Evolutionary conservation across 2,797 vertebrate genomes (phyloP).

Genomic region (Pseudochromis fuscus): DNA sequence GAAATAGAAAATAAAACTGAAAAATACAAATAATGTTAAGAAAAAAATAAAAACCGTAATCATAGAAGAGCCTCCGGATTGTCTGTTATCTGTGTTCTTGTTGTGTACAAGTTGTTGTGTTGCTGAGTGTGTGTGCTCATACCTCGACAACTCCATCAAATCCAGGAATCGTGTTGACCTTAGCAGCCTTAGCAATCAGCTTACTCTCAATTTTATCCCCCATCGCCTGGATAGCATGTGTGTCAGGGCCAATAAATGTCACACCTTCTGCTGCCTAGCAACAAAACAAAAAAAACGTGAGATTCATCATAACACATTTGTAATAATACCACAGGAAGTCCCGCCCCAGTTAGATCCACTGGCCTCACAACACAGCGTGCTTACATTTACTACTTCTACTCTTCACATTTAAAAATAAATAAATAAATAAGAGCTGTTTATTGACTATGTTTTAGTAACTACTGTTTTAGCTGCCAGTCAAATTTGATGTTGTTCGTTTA

Average conservation of each 20-base stretch:
- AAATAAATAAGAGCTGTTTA: not conserved
- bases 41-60: no score
- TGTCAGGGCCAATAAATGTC: conserved; percentile 95
- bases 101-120: not conserved
- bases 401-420: not conserved
- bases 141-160: conserved; percentile 98
- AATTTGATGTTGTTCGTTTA: no score
- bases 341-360: not conserved
- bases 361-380: not conserved
- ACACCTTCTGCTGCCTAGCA: conserved; percentile 89
- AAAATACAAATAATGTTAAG: no score
- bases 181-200: conserved; percentile 94
- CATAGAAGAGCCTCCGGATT: no score
- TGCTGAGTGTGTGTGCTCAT: not conserved
- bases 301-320: not conserved
- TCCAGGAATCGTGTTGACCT: conserved; percentile 97
- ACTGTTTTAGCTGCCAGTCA: no score
- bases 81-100: no score
- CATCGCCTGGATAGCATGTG: conserved; percentile 96
- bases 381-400: not conserved
- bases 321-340: not conserved
- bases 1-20: no score
- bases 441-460: not conserved
- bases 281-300: conserved; percentile 39
- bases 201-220: conserved; percentile 99